phyloP scores from a whole-genome alignment of 2,888 invertebrate species.

The Euclidia mi region DNA sequence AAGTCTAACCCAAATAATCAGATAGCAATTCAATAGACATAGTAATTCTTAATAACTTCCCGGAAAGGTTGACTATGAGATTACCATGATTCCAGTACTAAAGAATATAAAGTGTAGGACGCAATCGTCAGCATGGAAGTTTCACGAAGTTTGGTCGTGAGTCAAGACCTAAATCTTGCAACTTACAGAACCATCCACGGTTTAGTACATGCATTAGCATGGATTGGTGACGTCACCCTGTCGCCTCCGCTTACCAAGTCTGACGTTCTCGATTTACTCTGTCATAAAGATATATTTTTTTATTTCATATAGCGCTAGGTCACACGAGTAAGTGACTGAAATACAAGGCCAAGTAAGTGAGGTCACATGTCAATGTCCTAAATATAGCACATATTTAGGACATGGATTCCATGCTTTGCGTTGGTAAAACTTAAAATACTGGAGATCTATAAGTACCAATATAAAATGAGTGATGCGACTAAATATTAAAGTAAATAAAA shows the following conservation, averaged over 20 bases:
- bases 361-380: too few species aligned
- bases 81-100: constrained; percentile 43
- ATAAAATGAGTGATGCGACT: too few species aligned
- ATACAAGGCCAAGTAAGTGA: too few species aligned
- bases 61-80: too few species aligned
- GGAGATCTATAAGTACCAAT: too few species aligned
- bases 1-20: too few species aligned
- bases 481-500: too few species aligned
- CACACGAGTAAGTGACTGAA: not conserved
- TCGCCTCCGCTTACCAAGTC: constrained; percentile 20
- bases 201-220: constrained; percentile 42
- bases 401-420: too few species aligned
- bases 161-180: constrained; percentile 52
- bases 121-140: constrained; percentile 20
- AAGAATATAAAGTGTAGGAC: constrained; percentile 31
- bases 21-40: too few species aligned
- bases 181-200: constrained; percentile 35
- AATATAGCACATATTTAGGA: too few species aligned
- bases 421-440: too few species aligned
- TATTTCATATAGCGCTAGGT: not conserved
- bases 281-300: constrained; percentile 5
- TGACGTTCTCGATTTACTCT: constrained; percentile 28
- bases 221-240: constrained; percentile 39
- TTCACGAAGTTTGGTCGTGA: constrained; percentile 47
- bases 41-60: too few species aligned